phyloP scores from a whole-genome alignment of 2,113 vertebrate genomes.

The Tretioscincus oriximinensis region DNA sequence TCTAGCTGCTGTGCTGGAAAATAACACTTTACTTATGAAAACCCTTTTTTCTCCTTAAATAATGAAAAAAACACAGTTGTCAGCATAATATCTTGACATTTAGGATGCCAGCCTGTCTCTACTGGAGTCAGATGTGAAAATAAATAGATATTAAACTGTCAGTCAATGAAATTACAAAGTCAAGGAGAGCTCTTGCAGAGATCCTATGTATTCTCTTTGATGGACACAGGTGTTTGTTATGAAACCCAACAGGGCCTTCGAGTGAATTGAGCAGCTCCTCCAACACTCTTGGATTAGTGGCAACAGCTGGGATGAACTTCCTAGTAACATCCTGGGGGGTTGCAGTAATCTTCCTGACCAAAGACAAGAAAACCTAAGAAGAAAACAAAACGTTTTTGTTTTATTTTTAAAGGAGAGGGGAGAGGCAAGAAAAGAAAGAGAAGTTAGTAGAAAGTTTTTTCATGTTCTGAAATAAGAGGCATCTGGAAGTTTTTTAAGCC shows the following conservation, averaged over 20 bases:
- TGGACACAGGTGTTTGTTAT: constrained; percentile 83
- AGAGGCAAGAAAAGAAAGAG: too few species aligned
- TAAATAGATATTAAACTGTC: constrained; percentile 91
- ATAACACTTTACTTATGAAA: constrained; percentile 65
- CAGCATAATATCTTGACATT: constrained; percentile 80
- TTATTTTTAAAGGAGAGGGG: too few species aligned
- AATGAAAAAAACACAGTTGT: constrained; percentile 73
- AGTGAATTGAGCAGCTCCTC: constrained; percentile 71
- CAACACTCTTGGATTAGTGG: constrained; percentile 64
- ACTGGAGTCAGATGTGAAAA: constrained; percentile 84
- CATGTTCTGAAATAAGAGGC: constrained; percentile 53
- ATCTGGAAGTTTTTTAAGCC: constrained; percentile 8
- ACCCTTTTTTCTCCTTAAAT: constrained; percentile 50
- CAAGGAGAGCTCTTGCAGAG: constrained; percentile 77
- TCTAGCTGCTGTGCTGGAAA: constrained; percentile 57
- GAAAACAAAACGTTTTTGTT: background rate
- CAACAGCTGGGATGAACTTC: constrained; percentile 65
- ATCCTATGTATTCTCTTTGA: constrained; percentile 75
- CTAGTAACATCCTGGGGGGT: constrained; percentile 48
- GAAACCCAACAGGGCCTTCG: constrained; percentile 69
- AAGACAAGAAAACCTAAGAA: constrained; percentile 45
- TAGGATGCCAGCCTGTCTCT: constrained; percentile 78
- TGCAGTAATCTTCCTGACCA: constrained; percentile 30
- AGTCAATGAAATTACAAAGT: constrained; percentile 86
- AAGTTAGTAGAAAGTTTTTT: constrained; percentile 12